Conservation (phyloP, 1,140 invertebrate genomes). For the Drosophila bipectinata region DNA sequence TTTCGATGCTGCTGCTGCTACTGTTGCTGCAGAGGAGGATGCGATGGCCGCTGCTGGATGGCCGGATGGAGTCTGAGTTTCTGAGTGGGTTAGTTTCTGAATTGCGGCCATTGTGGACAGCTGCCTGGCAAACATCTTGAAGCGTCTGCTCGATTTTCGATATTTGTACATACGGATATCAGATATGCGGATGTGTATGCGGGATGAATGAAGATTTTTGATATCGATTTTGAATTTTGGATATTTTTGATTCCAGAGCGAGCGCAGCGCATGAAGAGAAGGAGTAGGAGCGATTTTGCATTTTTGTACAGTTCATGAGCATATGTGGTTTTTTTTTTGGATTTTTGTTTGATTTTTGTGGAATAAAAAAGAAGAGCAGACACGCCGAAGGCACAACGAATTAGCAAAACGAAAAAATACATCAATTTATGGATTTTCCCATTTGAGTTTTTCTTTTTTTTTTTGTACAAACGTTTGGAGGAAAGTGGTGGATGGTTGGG, state of each 20-base stretch:
- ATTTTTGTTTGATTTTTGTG: slow-evolving; percentile 15
- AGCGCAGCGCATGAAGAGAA: slow-evolving; percentile 78
- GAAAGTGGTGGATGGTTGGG: slow-evolving; percentile 18
- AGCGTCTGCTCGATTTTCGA: slow-evolving; percentile 65
- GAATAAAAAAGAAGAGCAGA: slow-evolving; percentile 78
- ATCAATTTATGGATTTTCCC: slow-evolving; percentile 73
- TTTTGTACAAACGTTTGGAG: slow-evolving; percentile 53
- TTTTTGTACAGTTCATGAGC: slow-evolving; percentile 72
- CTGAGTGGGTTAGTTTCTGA: slow-evolving; percentile 75
- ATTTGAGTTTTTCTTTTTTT: slow-evolving; percentile 31
- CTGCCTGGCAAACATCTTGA: slow-evolving; percentile 81
- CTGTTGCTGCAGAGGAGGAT: slow-evolving; percentile 27
- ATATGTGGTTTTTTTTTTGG: not conserved
- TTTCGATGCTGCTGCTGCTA: slow-evolving; percentile 38
- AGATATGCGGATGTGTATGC: slow-evolving; percentile 27
- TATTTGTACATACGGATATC: slow-evolving; percentile 11
- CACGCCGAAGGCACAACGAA: slow-evolving; percentile 74
- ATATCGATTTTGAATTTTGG: slow-evolving; percentile 63
- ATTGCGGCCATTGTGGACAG: slow-evolving; percentile 47
- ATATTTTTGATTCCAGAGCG: slow-evolving; percentile 66
- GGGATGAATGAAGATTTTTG: slow-evolving; percentile 45
- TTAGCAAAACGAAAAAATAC: slow-evolving; percentile 77
- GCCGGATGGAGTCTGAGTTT: slow-evolving; percentile 26
- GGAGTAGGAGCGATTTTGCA: slow-evolving; percentile 55
- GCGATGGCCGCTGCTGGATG: slow-evolving; percentile 12